A percentile compares a stretch with the other conserved stretches of the same genome.
These are phyloP conservation scores for Cyprinodon variegatus DNA, from an alignment of 2,113 vertebrate genomes.

Conservation along the genomic window DNA sequence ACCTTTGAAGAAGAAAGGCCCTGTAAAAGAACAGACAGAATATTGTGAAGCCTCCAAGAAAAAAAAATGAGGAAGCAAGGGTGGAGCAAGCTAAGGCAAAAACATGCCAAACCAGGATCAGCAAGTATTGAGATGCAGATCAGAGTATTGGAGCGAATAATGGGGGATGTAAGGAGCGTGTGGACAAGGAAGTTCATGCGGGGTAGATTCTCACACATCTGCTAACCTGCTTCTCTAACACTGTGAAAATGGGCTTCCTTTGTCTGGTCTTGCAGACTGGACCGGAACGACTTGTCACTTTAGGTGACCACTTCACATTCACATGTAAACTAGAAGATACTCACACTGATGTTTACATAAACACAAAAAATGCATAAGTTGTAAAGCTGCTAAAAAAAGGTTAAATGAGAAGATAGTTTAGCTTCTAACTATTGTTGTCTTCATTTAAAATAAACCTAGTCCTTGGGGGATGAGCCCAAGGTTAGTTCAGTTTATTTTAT, in stretches of 20 bases:
- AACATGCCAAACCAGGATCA: conserved; percentile 50
- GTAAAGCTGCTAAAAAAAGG: not conserved
- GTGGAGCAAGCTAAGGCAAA: conserved; percentile 50
- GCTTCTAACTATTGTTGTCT: not conserved
- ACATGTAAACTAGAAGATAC: conserved; percentile 28
- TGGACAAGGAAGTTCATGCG: conserved; percentile 41
- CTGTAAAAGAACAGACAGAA: conserved; percentile 14
- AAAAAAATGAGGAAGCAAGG: conserved; percentile 15
- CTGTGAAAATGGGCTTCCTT: conserved; percentile 61
- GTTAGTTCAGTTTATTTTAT: not conserved
- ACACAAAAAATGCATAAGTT: conserved; percentile 10
- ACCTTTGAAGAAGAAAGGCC: not conserved
- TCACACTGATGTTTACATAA: conserved; percentile 28
- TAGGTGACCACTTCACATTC: conserved; percentile 17
- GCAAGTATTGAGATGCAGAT: conserved; percentile 78
- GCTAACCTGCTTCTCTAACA: conserved; percentile 65
- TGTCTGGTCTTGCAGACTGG: conserved; percentile 36
- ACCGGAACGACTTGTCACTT: conserved; percentile 46
- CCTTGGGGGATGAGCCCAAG: not conserved
- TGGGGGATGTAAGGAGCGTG: conserved; percentile 55
- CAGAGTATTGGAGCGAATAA: conserved; percentile 63
- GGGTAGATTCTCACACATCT: conserved; percentile 71
- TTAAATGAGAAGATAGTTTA: not conserved
- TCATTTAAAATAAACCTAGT: not conserved
- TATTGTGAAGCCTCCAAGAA: not conserved